Evolutionary conservation across 1,140 invertebrate genomes (phyloP).

Genomic region (Drosophila pseudoobscura): DNA sequence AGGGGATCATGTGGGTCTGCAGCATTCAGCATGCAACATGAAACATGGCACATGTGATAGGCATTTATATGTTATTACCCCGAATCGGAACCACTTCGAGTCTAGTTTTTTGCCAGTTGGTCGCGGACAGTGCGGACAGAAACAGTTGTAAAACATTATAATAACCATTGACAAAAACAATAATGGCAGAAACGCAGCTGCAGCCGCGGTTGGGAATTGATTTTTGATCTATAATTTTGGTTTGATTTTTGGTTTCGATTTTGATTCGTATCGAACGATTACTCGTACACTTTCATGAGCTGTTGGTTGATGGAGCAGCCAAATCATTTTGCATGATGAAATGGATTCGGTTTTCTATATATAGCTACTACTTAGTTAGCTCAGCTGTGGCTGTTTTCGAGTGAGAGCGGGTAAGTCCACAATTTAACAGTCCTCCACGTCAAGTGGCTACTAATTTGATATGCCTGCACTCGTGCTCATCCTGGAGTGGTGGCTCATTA

Average conservation of each 20-base stretch:
- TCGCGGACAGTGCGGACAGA: slow-evolving; percentile 52
- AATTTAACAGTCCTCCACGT: too few species aligned
- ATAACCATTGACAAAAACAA: slow-evolving; percentile 65
- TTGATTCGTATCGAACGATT: slow-evolving; percentile 15
- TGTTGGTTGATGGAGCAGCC: too few species aligned
- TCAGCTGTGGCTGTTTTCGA: too few species aligned
- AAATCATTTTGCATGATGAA: too few species aligned
- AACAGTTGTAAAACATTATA: slow-evolving; percentile 79
- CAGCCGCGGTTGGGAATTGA: slow-evolving; percentile 38
- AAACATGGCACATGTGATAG: slow-evolving; percentile 68
- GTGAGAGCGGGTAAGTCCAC: too few species aligned
- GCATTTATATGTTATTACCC: slow-evolving; percentile 66
- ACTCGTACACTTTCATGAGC: neutral
- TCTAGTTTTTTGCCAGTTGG: slow-evolving; percentile 57
- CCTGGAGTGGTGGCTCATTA: too few species aligned
- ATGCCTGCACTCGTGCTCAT: too few species aligned
- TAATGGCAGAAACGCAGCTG: slow-evolving; percentile 29
- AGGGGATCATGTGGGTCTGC: too few species aligned
- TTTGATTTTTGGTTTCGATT: slow-evolving; percentile 22
- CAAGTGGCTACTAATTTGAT: too few species aligned
- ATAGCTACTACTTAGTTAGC: too few species aligned
- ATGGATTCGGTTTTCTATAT: too few species aligned
- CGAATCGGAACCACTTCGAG: slow-evolving; percentile 6
- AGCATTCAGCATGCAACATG: slow-evolving; percentile 25
- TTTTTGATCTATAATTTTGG: slow-evolving; percentile 4